Conservation (phyloP, 2,888 invertebrate species). For the Labia minor region DNA sequence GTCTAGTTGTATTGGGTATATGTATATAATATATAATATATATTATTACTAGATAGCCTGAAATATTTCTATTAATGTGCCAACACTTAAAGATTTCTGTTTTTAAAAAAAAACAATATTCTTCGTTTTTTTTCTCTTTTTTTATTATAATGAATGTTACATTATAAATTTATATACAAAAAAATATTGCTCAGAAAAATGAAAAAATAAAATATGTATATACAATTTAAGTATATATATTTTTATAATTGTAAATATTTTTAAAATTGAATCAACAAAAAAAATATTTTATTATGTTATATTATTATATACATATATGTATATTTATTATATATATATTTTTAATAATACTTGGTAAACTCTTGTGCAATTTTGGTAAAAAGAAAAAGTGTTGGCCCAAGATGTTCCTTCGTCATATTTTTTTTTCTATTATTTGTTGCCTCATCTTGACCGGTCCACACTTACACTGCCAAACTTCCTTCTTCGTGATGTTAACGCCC, state of each 20-base stretch:
- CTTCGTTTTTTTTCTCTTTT: neutral
- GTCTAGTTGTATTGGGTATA: neutral
- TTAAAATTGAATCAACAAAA: neutral
- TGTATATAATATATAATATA: no score
- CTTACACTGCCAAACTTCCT: conserved; percentile 7
- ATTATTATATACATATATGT: no score
- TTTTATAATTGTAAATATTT: conserved; percentile 5
- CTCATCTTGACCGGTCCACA: neutral
- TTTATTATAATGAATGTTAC: conserved; percentile 23
- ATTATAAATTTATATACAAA: conserved; percentile 17
- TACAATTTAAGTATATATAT: no score
- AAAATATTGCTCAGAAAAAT: conserved; percentile 16
- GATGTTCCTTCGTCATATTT: neutral
- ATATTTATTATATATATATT: no score
- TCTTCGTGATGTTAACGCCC: neutral
- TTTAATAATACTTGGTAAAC: no score
- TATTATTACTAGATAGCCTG: conserved; percentile 17
- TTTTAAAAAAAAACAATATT: no score
- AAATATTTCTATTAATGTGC: neutral
- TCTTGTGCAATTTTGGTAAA: neutral
- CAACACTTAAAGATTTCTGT: no score
- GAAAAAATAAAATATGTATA: neutral
- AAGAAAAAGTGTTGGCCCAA: neutral
- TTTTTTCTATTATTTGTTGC: no score
- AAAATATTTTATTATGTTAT: neutral